Base-by-base conservation (phyloP, 2,888 invertebrate genomes). In the Amblyteles armatorius region DNA sequence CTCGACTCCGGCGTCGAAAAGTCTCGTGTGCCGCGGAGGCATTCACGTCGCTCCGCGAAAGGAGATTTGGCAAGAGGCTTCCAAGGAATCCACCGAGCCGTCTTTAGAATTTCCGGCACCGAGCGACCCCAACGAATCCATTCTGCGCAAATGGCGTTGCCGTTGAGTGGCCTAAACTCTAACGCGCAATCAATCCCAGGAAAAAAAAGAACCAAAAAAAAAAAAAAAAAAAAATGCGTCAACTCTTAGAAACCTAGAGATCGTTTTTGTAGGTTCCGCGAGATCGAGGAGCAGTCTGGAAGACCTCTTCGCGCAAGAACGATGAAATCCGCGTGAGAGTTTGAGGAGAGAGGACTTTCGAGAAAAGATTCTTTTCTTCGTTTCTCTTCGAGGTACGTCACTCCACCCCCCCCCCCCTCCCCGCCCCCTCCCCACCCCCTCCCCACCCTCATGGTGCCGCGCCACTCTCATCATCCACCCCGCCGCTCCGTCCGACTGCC, bases 381-480 rank as follows among this genome's bases (percentile, higher is more conserved):
- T 72, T 72, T 76, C 73, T 87, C 68, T 71, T 79, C 81, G 55
- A 22, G 52, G 6, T 52, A 19, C 5, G 52, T 52, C 52, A 4
- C 44, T 4, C 4, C 44, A 5, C 13, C 11, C 1, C 4, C 13
- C 3, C 44, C 16, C 3, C 16, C 44, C 44, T 0, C 9, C 2
- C 26, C 26, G 2, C 26, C 3, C 2, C 4, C 4, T 3, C 13
- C 44, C 4, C 16, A 0, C 16, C 13, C 16, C 3, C 3, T 16
- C 44, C 0, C 9, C 1, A 3, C n/a, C n/a, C n/a, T n/a, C 71
- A 79, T 55, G 29, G 57, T 19, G 55, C 50, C 74, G 72, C 78
- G 52, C 79, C 79, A 83, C 82, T 82, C 78, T 82, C 88, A 86
- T 89, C 88, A 87, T 81, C 52, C 81, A 84, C 76, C 52, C 52